phyloP scores from a whole-genome alignment of 2,797 vertebrate genomes.

The Leptatherina wallacei region DNA sequence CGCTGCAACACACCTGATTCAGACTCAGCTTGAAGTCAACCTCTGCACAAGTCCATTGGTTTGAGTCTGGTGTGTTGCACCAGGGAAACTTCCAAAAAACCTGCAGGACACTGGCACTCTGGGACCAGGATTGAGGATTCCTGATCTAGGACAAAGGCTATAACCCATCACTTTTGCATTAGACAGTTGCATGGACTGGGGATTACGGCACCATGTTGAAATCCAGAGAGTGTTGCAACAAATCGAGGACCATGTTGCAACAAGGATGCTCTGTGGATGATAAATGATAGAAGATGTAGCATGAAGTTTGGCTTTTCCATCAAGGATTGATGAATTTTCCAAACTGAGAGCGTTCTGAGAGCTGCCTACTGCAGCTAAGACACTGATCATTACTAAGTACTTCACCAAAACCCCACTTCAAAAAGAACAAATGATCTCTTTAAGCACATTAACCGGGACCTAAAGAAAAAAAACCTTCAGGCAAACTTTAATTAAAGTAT shows the following conservation, averaged over 20 bases:
- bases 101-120: neutral
- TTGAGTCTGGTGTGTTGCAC: neutral
- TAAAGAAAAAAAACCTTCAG: neutral
- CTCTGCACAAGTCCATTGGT: too few species aligned
- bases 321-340: too few species aligned
- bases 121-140: neutral
- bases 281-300: neutral
- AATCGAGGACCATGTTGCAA: neutral
- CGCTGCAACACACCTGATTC: too few species aligned
- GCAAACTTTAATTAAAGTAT: constrained; percentile 30
- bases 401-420: neutral
- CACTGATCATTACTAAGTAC: neutral
- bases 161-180: too few species aligned
- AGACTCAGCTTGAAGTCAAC: neutral
- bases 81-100: neutral
- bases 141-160: too few species aligned
- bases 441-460: constrained; percentile 5
- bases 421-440: constrained; percentile 17
- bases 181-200: too few species aligned
- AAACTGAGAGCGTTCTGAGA: neutral
- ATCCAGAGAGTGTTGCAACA: too few species aligned
- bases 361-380: neutral
- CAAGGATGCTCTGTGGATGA: neutral
- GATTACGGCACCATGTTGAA: neutral
- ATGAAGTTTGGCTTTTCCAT: neutral